Conservation (phyloP, 2,888 invertebrate genomes). For the Alentia gelatinosa region DNA sequence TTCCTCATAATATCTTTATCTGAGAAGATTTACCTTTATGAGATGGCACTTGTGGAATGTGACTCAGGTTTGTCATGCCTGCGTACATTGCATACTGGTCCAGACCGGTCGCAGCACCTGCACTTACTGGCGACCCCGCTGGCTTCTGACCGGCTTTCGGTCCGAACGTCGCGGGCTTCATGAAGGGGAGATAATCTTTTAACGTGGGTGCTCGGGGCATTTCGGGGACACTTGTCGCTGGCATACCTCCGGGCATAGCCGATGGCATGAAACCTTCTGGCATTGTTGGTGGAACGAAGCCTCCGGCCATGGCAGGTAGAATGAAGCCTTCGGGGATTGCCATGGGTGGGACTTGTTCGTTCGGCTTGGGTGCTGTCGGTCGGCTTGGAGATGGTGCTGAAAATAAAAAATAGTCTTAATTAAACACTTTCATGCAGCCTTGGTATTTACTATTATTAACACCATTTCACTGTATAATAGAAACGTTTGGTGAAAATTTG, state of each 20-base stretch:
- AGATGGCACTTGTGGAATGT: slow-evolving; percentile 20
- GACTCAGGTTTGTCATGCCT: slow-evolving; percentile 13
- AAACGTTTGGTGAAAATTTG: no score
- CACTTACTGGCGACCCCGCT: background rate
- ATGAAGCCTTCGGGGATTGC: background rate
- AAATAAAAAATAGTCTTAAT: slow-evolving; percentile 59
- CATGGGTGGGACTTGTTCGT: background rate
- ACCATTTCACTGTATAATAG: no score
- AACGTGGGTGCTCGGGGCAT: slow-evolving; percentile 84
- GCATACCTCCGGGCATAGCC: background rate
- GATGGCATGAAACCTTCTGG: background rate
- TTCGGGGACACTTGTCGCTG: background rate
- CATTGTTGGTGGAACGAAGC: background rate
- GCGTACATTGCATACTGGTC: slow-evolving; percentile 42
- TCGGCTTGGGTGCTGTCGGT: slow-evolving; percentile 72
- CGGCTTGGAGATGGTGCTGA: slow-evolving; percentile 73
- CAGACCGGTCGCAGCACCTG: background rate
- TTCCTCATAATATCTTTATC: background rate
- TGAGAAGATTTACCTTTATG: background rate
- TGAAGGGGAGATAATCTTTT: slow-evolving; percentile 92
- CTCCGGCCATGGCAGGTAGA: background rate
- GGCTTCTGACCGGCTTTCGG: slow-evolving; percentile 31
- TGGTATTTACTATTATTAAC: background rate
- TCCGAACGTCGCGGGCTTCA: slow-evolving; percentile 83
- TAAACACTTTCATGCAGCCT: background rate